These are phyloP conservation scores for Pluvianellus socialis DNA, from an alignment of 2,113 vertebrate genomes.

Conservation along the genomic window DNA sequence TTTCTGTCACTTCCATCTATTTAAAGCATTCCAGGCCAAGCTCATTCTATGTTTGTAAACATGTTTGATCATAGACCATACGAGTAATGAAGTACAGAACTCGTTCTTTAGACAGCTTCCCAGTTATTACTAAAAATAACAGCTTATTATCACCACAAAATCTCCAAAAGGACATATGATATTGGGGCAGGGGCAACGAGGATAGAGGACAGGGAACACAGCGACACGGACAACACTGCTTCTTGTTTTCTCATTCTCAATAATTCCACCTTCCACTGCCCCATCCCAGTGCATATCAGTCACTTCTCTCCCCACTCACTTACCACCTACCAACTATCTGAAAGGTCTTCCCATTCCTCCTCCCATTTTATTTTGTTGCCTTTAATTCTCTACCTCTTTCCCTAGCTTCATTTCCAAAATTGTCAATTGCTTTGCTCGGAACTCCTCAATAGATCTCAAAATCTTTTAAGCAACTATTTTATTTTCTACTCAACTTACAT, in stretches of 20 bases:
- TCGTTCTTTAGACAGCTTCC: background rate
- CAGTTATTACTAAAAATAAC: background rate
- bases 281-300: background rate
- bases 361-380: background rate
- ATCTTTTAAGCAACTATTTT: background rate
- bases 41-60: background rate
- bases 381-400: background rate
- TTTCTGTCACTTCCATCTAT: background rate
- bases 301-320: background rate
- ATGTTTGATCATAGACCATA: background rate
- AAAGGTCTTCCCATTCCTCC: background rate
- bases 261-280: background rate
- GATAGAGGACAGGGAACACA: background rate
- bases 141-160: background rate
- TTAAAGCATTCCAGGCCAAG: background rate
- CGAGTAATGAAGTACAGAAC: background rate
- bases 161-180: background rate
- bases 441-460: background rate
- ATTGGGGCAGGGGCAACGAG: fast-evolving
- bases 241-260: background rate
- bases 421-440: background rate
- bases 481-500: background rate
- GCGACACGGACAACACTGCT: fast-evolving
- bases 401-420: background rate
- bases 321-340: background rate